These are phyloP conservation scores for Uropsilus gracilis DNA, from an alignment of 2,113 vertebrate species.

Conservation along the genomic window DNA sequence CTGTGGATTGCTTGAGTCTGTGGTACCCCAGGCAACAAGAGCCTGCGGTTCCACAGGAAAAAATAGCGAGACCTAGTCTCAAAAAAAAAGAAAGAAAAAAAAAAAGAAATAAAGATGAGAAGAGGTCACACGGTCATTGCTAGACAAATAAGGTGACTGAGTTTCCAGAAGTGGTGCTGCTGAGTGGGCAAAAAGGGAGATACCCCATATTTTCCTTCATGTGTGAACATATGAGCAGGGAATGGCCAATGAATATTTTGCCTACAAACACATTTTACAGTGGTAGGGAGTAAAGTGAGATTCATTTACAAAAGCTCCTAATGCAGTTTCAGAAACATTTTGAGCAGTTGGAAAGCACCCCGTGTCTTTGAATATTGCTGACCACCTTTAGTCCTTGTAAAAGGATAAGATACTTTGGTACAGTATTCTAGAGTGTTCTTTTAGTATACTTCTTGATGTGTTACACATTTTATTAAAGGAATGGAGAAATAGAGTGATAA, in stretches of 20 bases:
- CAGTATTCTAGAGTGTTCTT: background rate
- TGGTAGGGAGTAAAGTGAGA: background rate
- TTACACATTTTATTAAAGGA: background rate
- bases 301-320: conserved; percentile 4
- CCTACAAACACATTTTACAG: conserved; percentile 15
- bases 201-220: background rate
- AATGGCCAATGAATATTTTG: background rate
- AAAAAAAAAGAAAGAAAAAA: too few relatives aligned
- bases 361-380: background rate
- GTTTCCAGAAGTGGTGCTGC: background rate
- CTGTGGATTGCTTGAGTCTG: too few relatives aligned
- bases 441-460: background rate
- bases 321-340: conserved; percentile 14
- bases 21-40: too few relatives aligned
- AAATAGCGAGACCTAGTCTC: too few relatives aligned
- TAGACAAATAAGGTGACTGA: background rate
- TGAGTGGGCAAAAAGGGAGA: background rate
- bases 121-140: background rate
- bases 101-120: background rate
- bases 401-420: background rate
- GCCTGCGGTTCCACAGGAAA: too few relatives aligned
- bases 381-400: background rate
- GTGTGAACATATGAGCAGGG: background rate
- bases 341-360: background rate
- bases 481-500: background rate